Conservation (phyloP, 2,113 vertebrate species). For the Xiphophorus maculatus region DNA sequence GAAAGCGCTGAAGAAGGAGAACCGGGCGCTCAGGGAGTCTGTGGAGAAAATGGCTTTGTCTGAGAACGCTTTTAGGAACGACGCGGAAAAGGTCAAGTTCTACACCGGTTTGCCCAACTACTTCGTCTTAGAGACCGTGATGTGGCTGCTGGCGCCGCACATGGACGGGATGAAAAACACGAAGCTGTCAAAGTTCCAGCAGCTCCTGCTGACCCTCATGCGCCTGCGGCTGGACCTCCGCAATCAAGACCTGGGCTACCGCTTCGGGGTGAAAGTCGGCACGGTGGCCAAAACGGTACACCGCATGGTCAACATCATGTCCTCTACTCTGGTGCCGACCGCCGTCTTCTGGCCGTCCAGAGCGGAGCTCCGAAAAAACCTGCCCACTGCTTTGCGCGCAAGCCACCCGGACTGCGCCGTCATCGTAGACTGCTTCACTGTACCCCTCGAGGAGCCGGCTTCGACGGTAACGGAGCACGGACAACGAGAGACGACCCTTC, state of each 20-base stretch:
- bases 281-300: constrained; percentile 75
- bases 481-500: constrained; percentile 27
- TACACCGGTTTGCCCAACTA: constrained; percentile 82
- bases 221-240: constrained; percentile 78
- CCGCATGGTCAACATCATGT: constrained; percentile 80
- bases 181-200: constrained; percentile 80
- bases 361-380: constrained; percentile 78
- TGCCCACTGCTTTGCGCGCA: constrained; percentile 68
- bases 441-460: constrained; percentile 72
- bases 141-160: constrained; percentile 80
- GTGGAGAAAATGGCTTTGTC: constrained; percentile 79
- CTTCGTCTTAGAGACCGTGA: constrained; percentile 81
- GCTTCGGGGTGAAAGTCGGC: constrained; percentile 77
- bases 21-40: constrained; percentile 76
- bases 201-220: constrained; percentile 80
- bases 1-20: constrained; percentile 73
- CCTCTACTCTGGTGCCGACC: constrained; percentile 78
- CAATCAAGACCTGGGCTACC: constrained; percentile 81
- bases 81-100: constrained; percentile 80
- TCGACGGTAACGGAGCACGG: constrained; percentile 36
- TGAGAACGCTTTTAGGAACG: constrained; percentile 75
- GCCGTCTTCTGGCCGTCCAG: constrained; percentile 81
- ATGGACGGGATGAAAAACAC: constrained; percentile 76
- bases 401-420: constrained; percentile 79
- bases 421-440: constrained; percentile 79